Evolutionary conservation across 2,888 invertebrate species (phyloP).

Genomic region (Harmothoe impar): DNA sequence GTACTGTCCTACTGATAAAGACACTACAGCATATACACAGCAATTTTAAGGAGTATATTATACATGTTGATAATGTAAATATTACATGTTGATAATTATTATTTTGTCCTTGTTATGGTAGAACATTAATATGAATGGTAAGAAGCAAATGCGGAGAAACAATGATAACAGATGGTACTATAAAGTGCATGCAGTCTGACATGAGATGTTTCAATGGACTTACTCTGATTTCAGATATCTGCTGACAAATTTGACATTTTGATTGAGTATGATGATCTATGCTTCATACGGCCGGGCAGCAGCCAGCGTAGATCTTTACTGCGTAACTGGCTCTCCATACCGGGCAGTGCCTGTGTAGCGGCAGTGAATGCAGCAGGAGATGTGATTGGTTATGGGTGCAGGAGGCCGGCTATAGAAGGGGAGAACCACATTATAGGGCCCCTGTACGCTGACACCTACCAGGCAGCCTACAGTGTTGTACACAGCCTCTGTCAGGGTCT

Average conservation of each 20-base stretch:
- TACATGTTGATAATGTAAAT: too few relatives aligned
- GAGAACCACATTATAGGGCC: conserved; percentile 64
- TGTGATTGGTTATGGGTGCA: conserved; percentile 61
- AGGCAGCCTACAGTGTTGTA: conserved; percentile 25
- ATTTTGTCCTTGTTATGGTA: too few relatives aligned
- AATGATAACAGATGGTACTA: too few relatives aligned
- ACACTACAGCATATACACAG: too few relatives aligned
- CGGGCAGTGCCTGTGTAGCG: background rate
- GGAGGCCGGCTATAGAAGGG: conserved; percentile 52
- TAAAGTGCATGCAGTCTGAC: too few relatives aligned
- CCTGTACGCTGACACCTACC: conserved; percentile 61
- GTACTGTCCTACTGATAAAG: too few relatives aligned
- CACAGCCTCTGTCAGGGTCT: background rate
- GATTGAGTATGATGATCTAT: conserved; percentile 49
- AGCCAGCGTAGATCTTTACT: background rate
- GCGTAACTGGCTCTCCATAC: conserved; percentile 7
- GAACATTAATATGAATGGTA: too few relatives aligned
- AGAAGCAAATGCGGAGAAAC: too few relatives aligned
- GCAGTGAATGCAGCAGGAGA: conserved; percentile 31
- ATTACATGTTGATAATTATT: too few relatives aligned
- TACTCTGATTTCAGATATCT: conserved; percentile 33
- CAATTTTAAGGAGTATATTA: too few relatives aligned
- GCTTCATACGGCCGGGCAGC: conserved; percentile 19
- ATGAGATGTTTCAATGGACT: too few relatives aligned
- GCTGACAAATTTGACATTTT: background rate